Evolutionary conservation across 2,888 invertebrate species (phyloP), one percentile per base, ranked within the genome.

Genomic region (Cistogaster globosa): DNA sequence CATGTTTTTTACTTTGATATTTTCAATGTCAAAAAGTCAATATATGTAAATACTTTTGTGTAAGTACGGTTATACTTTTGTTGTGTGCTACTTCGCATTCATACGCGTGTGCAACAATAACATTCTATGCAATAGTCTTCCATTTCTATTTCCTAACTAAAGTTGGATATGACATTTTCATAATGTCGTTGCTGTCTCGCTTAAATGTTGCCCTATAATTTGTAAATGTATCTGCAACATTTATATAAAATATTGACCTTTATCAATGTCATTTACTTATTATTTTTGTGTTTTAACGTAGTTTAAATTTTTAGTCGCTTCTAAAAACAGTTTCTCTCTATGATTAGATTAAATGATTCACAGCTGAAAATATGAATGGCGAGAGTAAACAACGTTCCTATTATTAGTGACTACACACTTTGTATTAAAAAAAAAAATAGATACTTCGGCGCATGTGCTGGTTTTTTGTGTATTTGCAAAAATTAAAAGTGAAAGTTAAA

Each of bases 221-320:
- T 36, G 8, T 32, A 45, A 72, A 83, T 79, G 72, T 84, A 48
- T 83, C 63, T 38, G 78, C 84, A 86, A 87, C 86, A 87, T 83
- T 84, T 62, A 8, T 48, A 38, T 62, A 55, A 60, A 67, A 51
- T 58, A 77, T 48, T 82, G 87, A 87, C 87, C 87, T 87, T 87
- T 74, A 51, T 45, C 86, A 87, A 87, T 86, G 87, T 87, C 87
- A 78, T 26, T 2, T 26, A 26, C 18, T 18, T 76, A 53, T 51
- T 16, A 45, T 45, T 26, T 45, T 42, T 69, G 26, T 62, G 42
- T 36, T 75, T 76, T 71, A 58, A 55, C 51, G 65, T 71, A 55
- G 42, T 81, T 1, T 2, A 26, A 26, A 2, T 26, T 1, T 26
- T 26, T 7, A 32, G 32, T 32, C 8, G 32, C 32, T 74, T 55